These are phyloP conservation scores for Noctua pronuba DNA, from an alignment of 2,888 invertebrate species.

Conservation along the genomic window DNA sequence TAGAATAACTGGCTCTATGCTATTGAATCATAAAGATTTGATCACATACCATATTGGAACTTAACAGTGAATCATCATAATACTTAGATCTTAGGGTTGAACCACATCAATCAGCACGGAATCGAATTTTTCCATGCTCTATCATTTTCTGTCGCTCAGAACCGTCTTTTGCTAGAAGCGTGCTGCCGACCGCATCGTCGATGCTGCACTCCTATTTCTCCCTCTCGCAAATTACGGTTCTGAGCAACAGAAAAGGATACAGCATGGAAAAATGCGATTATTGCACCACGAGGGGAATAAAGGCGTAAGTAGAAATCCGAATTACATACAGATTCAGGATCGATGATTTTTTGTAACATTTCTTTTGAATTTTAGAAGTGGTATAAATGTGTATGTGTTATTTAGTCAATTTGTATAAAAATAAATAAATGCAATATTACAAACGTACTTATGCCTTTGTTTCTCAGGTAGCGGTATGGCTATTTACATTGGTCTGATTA, in stretches of 20 bases:
- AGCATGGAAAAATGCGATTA: not conserved
- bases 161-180: not conserved
- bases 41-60: conserved; percentile 12
- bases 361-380: conserved; percentile 43
- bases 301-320: conserved; percentile 58
- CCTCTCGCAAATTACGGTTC: not conserved
- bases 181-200: not conserved
- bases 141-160: not conserved
- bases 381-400: conserved; percentile 58
- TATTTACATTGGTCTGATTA: conserved; percentile 14
- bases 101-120: not conserved
- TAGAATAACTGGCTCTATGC: conserved; percentile 21
- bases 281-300: conserved; percentile 59
- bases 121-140: not conserved
- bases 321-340: conserved; percentile 27
- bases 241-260: not conserved
- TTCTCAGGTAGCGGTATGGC: conserved; percentile 36
- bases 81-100: conserved; percentile 6
- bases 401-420: conserved; percentile 61
- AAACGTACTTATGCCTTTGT: conserved; percentile 61
- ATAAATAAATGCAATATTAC: conserved; percentile 55
- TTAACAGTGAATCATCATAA: conserved; percentile 22
- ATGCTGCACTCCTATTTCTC: not conserved
- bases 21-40: conserved; percentile 14
- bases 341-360: conserved; percentile 44